A percentile compares a stretch with the other conserved stretches of the same genome.
Evolutionary conservation across 2,888 invertebrate genomes (phyloP).

Genomic region (Drosophila kanekoi): DNA sequence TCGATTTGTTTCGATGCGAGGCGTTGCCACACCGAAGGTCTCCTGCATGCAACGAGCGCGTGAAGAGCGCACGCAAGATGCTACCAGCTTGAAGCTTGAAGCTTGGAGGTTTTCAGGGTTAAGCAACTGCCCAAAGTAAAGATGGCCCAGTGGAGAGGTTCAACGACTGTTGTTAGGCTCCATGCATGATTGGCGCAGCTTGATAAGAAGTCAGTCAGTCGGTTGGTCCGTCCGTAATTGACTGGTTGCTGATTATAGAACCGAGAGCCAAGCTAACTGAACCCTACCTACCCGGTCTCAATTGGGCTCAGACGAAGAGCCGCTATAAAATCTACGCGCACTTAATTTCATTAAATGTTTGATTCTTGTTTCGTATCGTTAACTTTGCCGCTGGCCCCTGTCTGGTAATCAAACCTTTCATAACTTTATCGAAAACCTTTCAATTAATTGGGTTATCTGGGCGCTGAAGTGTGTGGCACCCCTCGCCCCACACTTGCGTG

Average conservation of each 20-base stretch:
- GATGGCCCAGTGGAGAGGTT: conserved; percentile 27
- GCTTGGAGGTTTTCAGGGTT: conserved; percentile 16
- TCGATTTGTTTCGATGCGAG: conserved; percentile 47
- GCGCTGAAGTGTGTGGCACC: conserved; percentile 50
- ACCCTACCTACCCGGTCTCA: no score
- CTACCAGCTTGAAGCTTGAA: not conserved
- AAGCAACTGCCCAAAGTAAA: conserved; percentile 18
- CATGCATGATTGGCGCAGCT: conserved; percentile 55
- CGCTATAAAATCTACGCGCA: conserved; percentile 15
- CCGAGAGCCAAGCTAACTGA: not conserved
- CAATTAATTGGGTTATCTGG: conserved; percentile 79
- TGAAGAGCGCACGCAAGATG: conserved; percentile 12
- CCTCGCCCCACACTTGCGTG: not conserved
- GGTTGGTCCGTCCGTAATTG: conserved; percentile 35
- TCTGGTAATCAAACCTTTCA: conserved; percentile 71
- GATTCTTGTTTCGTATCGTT: conserved; percentile 29
- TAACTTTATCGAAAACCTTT: conserved; percentile 77
- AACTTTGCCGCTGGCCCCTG: conserved; percentile 1
- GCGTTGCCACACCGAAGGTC: conserved; percentile 22
- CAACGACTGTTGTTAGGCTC: conserved; percentile 46
- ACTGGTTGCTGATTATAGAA: conserved; percentile 32
- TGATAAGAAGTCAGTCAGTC: conserved; percentile 39
- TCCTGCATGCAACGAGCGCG: conserved; percentile 1
- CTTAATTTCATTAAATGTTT: conserved; percentile 53
- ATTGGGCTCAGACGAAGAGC: conserved; percentile 4